Evolutionary conservation across 2,888 invertebrate species (phyloP).

Genomic region (Boloria euphrosyne): DNA sequence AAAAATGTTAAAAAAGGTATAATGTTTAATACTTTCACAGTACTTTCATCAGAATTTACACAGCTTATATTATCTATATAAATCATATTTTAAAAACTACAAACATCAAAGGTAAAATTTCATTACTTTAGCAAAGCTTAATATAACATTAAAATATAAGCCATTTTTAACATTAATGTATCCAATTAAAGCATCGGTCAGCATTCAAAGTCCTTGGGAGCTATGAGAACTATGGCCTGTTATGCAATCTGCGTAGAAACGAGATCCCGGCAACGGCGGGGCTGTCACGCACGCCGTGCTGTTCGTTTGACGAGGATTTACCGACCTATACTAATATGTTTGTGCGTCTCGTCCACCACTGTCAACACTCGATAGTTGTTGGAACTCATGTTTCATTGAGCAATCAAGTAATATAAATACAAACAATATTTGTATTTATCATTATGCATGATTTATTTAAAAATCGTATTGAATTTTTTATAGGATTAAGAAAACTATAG

Average conservation of each 20-base stretch:
- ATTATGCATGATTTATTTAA: neutral
- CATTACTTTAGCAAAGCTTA: slow-evolving; percentile 11
- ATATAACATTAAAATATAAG: slow-evolving; percentile 9
- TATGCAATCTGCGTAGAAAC: slow-evolving; percentile 51
- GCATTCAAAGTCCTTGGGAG: slow-evolving; percentile 39
- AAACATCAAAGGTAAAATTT: slow-evolving; percentile 9
- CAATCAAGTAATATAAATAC: neutral
- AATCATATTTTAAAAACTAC: slow-evolving; percentile 11
- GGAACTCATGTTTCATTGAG: slow-evolving; percentile 11
- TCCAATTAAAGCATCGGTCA: slow-evolving; percentile 20
- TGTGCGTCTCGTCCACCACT: slow-evolving; percentile 53
- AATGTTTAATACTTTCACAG: slow-evolving; percentile 15
- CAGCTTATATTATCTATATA: slow-evolving; percentile 2
- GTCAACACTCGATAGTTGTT: slow-evolving; percentile 47
- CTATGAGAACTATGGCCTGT: slow-evolving; percentile 45
- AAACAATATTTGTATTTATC: neutral
- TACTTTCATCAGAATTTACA: slow-evolving; percentile 21
- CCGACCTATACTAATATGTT: slow-evolving; percentile 74
- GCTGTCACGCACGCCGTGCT: slow-evolving; percentile 68
- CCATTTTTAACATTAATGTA: slow-evolving; percentile 10
- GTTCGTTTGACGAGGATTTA: slow-evolving; percentile 72
- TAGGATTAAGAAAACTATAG: no score
- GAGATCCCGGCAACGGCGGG: slow-evolving; percentile 63
- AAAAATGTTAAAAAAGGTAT: slow-evolving; percentile 18
- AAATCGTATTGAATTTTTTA: neutral